Evolutionary conservation across 2,113 vertebrate genomes (phyloP).

Genomic region (Callaeas wilsoni): DNA sequence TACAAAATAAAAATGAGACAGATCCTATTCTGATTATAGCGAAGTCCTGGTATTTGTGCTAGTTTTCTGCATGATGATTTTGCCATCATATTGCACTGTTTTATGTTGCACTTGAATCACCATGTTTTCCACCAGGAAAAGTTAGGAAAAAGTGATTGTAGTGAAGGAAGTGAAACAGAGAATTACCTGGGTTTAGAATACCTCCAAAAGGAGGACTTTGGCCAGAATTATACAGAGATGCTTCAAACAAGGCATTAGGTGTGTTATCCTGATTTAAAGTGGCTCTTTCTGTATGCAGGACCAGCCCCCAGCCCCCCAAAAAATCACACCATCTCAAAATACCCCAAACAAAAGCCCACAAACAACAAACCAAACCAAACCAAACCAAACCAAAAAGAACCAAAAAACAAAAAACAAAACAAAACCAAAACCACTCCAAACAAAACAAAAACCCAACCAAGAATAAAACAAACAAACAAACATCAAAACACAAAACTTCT

Average conservation of each 20-base stretch:
- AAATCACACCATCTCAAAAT: not conserved
- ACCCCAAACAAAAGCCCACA: not conserved
- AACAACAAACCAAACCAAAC: not conserved
- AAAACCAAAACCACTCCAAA: not conserved
- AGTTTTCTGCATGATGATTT: not conserved
- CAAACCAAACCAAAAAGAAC: not conserved
- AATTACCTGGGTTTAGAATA: not conserved
- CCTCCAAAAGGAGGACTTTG: not conserved
- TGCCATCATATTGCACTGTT: not conserved
- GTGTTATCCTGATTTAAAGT: not conserved
- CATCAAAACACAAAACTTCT: rapidly evolving
- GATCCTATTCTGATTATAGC: not conserved
- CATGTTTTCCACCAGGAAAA: not conserved
- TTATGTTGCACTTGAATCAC: not conserved
- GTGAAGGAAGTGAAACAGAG: not conserved
- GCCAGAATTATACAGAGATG: not conserved
- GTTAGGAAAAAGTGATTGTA: not conserved
- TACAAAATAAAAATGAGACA: not conserved
- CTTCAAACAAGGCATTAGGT: not conserved
- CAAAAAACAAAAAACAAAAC: not conserved
- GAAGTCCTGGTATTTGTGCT: not conserved
- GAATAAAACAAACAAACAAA: not conserved
- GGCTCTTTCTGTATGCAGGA: not conserved
- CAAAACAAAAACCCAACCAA: not conserved
- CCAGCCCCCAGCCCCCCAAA: rapidly evolving